Evolutionary conservation across 2,113 vertebrate species (phyloP), one percentile per base, ranked within the genome.

Genomic region (Barnardius zonarius): DNA sequence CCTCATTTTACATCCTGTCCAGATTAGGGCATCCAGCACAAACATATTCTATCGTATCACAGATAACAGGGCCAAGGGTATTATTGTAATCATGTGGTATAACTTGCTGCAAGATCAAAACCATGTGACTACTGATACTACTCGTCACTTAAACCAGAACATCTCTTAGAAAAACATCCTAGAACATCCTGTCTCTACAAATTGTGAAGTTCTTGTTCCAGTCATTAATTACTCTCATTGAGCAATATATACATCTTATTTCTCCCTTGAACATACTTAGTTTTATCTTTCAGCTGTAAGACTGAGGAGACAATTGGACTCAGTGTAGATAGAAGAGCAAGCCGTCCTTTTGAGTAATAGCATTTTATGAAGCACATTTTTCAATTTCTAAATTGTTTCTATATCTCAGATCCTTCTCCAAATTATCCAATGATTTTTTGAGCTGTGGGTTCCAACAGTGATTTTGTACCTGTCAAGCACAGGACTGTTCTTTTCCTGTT

Each of bases 141-240:
- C 55, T 89, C 73, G 92, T 92, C 83, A 77, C 94, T 93, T 90
- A 88, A 92, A 77, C 59, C 85, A 90, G 84, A 85, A 66, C 37
- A 88, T 73, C 83, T 68, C 54, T 62, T 55, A 85, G 82, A 66
- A 74, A 93, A 91, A 85, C 30, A 48, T 63, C 37, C 59, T 46
- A 64, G 90, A 90, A 79, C 70, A 88, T 83, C 33, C 44, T 66
- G 44, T 69, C 82, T 82, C 49, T 77, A 35, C 39, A 79, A 59
- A 76, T 41, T 49, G 22, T 83, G 76, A 87, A 90, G 57, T 85
- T 48, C 57, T 85, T 68, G 20, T 81, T 88, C 31, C 59, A 88
- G 37, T 64, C 79, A 62, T 90, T 83, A 88, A 69, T 90, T 83
- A 77, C 25, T 90, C n/a, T 86, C 51, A 69, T 25, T 83, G 39